Evolutionary conservation across 2,888 invertebrate species (phyloP).

Genomic region (Gasteruption jaculator): DNA sequence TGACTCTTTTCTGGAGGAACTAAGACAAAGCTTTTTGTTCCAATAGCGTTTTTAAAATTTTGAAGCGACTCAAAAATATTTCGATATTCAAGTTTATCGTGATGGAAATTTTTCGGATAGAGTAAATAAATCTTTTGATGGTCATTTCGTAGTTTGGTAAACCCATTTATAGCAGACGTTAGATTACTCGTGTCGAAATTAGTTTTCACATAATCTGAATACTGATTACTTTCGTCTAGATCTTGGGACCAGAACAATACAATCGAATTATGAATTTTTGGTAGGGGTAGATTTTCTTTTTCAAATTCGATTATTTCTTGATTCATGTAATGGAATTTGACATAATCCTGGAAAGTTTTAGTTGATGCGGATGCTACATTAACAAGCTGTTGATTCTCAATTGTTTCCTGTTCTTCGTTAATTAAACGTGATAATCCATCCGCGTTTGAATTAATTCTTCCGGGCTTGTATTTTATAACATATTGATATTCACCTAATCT

Average conservation of each 20-base stretch:
- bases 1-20: constrained; percentile 12
- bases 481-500: constrained; percentile 38
- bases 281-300: constrained; percentile 10
- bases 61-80: constrained; percentile 17
- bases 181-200: constrained; percentile 13
- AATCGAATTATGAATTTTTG: constrained; percentile 15
- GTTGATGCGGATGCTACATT: background rate
- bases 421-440: constrained; percentile 31
- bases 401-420: constrained; percentile 37
- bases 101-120: constrained; percentile 15
- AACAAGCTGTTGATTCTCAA: constrained; percentile 28
- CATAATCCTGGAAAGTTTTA: constrained; percentile 16
- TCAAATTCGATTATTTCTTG: constrained; percentile 11
- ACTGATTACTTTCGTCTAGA: constrained; percentile 17
- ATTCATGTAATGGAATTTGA: constrained; percentile 13
- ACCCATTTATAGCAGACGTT: constrained; percentile 11
- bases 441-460: constrained; percentile 32
- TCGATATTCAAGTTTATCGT: constrained; percentile 17
- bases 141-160: constrained; percentile 16
- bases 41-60: constrained; percentile 12
- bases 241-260: constrained; percentile 22
- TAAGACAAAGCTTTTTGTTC: constrained; percentile 10
- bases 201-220: constrained; percentile 9
- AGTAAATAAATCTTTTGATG: constrained; percentile 13
- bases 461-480: constrained; percentile 34